phyloP scores from a whole-genome alignment of 2,888 invertebrate genomes.

The Parthenolecanium corni region DNA sequence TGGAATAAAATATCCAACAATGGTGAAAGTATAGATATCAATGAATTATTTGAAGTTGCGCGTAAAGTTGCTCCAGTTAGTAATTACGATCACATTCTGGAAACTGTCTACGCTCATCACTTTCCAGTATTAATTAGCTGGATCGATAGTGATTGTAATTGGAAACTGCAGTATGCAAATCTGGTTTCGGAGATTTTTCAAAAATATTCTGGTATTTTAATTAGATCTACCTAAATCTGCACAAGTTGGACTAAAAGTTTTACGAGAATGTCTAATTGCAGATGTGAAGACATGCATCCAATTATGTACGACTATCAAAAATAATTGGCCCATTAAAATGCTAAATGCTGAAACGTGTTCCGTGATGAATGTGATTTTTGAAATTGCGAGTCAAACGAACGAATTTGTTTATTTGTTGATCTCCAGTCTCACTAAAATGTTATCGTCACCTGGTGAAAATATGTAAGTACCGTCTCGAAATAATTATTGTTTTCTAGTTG shows the following conservation, averaged over 20 bases:
- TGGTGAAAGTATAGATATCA: neutral
- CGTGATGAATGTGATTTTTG: slow-evolving; percentile 1
- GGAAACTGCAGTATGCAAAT: neutral
- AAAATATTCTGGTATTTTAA: neutral
- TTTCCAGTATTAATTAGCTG: too few species aligned
- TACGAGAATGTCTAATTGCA: neutral
- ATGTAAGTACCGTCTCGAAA: neutral
- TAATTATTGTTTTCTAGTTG: too few species aligned
- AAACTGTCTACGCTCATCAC: too few species aligned
- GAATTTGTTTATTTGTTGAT: neutral
- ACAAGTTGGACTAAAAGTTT: neutral
- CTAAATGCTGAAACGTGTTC: neutral
- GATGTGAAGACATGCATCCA: neutral
- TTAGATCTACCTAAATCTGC: too few species aligned
- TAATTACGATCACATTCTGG: too few species aligned
- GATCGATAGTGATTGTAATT: too few species aligned
- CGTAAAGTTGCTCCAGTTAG: too few species aligned
- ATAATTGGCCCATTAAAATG: neutral
- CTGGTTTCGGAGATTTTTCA: slow-evolving; percentile 2
- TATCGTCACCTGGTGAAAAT: neutral
- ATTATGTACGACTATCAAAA: neutral
- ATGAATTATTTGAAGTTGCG: too few species aligned
- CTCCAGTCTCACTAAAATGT: neutral
- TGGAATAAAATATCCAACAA: neutral
- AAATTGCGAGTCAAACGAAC: neutral